Conservation (phyloP, 1,140 invertebrate genomes). For the Leucophenga varia region DNA sequence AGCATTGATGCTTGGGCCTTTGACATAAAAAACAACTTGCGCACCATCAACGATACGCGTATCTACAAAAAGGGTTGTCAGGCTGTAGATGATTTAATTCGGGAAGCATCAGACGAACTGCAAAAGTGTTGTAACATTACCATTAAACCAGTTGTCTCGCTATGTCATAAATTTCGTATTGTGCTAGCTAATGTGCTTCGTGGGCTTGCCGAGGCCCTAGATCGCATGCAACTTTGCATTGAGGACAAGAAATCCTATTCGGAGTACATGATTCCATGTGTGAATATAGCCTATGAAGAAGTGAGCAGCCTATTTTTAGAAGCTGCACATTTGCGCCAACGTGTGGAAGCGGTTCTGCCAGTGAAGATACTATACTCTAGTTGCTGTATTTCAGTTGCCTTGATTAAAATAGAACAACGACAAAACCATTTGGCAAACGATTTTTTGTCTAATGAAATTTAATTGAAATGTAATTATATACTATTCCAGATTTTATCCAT, state of each 20-base stretch:
- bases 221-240: constrained; percentile 19
- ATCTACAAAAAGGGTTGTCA: constrained; percentile 14
- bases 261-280: constrained; percentile 13
- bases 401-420: constrained; percentile 12
- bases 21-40: constrained; percentile 5
- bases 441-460: background rate
- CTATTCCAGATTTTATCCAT: too few species aligned
- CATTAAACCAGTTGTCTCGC: constrained; percentile 16
- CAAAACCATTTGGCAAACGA: constrained; percentile 8
- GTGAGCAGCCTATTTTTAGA: constrained; percentile 11
- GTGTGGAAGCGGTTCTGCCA: constrained; percentile 14
- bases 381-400: constrained; percentile 25
- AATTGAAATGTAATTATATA: background rate
- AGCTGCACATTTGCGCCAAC: constrained; percentile 5
- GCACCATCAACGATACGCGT: constrained; percentile 6
- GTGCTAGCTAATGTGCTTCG: constrained; percentile 10
- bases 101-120: constrained; percentile 12
- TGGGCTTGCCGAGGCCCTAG: constrained; percentile 15
- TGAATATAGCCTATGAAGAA: constrained; percentile 15
- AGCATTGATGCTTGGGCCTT: constrained; percentile 9
- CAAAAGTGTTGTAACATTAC: constrained; percentile 26
- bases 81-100: constrained; percentile 18
- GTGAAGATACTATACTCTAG: constrained; percentile 24
- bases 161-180: constrained; percentile 16
- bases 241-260: constrained; percentile 13